Conservation (phyloP, 2,888 invertebrate genomes). For the Leucania comma region DNA sequence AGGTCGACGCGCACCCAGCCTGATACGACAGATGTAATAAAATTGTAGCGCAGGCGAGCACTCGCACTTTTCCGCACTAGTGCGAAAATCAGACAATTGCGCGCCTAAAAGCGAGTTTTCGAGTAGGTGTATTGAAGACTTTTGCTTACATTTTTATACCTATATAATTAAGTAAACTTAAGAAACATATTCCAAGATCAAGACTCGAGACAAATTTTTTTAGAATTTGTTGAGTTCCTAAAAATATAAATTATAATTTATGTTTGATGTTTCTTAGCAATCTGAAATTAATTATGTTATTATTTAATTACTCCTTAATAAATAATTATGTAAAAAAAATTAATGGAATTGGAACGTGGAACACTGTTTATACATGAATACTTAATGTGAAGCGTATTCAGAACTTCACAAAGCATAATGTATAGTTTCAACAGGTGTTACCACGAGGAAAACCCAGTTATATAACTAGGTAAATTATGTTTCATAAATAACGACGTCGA, state of each 20-base stretch:
- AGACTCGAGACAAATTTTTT: neutral
- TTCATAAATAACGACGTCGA: too few relatives aligned
- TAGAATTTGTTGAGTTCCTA: neutral
- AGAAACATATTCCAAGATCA: neutral
- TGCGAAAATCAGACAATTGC: too few relatives aligned
- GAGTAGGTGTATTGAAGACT: too few relatives aligned
- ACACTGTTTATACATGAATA: conserved; percentile 32
- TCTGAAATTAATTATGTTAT: conserved; percentile 23
- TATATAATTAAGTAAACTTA: neutral
- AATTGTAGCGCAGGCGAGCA: too few relatives aligned
- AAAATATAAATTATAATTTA: neutral
- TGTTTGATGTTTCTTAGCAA: conserved; percentile 7
- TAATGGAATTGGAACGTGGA: conserved; percentile 16
- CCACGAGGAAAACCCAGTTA: neutral
- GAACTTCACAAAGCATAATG: conserved; percentile 6
- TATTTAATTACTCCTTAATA: conserved; percentile 14
- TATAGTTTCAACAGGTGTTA: conserved; percentile 1
- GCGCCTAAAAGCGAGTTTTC: too few relatives aligned
- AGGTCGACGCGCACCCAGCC: too few relatives aligned
- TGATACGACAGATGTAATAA: too few relatives aligned
- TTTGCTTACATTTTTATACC: neutral
- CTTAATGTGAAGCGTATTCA: conserved; percentile 14
- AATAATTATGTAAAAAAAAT: conserved; percentile 11
- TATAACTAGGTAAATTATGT: neutral
- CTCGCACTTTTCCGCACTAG: too few relatives aligned